Evolutionary conservation across 2,888 invertebrate genomes (phyloP), one percentile per base, ranked within the genome.

Genomic region (Melanchra persicariae): DNA sequence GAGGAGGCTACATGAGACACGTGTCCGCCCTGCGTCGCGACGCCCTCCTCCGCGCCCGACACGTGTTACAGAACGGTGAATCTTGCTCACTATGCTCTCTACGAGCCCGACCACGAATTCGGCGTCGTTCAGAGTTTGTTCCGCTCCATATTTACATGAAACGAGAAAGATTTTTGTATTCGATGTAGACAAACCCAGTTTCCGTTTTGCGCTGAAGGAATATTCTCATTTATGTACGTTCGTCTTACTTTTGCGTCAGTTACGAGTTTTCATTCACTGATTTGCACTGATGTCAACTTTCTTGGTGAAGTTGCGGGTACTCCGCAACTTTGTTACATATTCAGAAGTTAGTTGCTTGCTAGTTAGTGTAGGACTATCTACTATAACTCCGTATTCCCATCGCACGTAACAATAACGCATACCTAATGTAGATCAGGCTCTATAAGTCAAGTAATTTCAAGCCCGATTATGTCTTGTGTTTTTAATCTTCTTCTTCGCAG

Each of bases 81-180:
- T 89, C 90, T 91, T 90, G 90, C 90, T 90, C 85, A 85, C 90
- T 84, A 85, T 86, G 87, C 87, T 90, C 87, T 88, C 86, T 86
- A 86, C 87, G 86, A 88, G 84, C 70, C 81, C 79, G 85, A 85
- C 88, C 87, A 90, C 91, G 92, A 91, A 92, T 92, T 91, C 92
- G 89, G 87, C 87, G 87, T 88, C 90, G 90, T 90, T 90, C 88
- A 85, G 88, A 93, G 89, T 94, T 93, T 94, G 93, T 93, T 92
- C 90, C 90, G 87, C 89, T 90, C 89, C 85, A 88, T 93, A 94
- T 93, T 94, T 92, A 94, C 93, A 93, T 94, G 91, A 88, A 88
- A 88, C 88, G 90, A 90, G 89, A 86, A 89, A 91, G 87, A 91
- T 91, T 92, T 92, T 90, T 88, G 90, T 91, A 88, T 91, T 90